A percentile compares a stretch with the other conserved stretches of the same genome.
Evolutionary conservation across 2,797 vertebrate genomes (phyloP).

Genomic region (Chelon auratus): DNA sequence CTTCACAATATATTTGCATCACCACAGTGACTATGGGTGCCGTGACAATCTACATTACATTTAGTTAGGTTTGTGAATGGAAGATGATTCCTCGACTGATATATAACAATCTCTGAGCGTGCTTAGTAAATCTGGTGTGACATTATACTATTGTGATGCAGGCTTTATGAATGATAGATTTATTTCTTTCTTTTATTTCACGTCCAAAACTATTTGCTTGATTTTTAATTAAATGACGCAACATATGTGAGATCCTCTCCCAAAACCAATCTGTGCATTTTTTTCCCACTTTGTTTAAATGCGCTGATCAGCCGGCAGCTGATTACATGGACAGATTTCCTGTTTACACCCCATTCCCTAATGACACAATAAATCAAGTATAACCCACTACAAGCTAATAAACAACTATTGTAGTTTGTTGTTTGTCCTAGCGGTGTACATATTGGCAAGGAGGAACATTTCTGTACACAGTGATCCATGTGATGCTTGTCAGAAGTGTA

Average conservation of each 20-base stretch:
- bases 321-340: slow-evolving; percentile 53
- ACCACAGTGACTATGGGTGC: slow-evolving; percentile 19
- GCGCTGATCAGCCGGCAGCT: slow-evolving; percentile 22
- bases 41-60: slow-evolving; percentile 20
- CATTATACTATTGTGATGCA: neutral
- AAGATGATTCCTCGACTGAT: neutral
- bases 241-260: neutral
- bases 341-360: slow-evolving; percentile 28
- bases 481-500: slow-evolving; percentile 47
- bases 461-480: slow-evolving; percentile 28
- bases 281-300: neutral
- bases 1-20: slow-evolving; percentile 64
- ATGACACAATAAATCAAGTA: slow-evolving; percentile 41
- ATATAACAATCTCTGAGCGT: neutral
- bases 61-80: slow-evolving; percentile 3
- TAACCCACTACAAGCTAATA: slow-evolving; percentile 39
- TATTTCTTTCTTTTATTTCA: neutral
- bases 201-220: slow-evolving; percentile 1
- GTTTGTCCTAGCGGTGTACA: slow-evolving; percentile 6
- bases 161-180: neutral
- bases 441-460: slow-evolving; percentile 24
- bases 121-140: slow-evolving; percentile 1
- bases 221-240: slow-evolving; percentile 5
- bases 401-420: slow-evolving; percentile 10
- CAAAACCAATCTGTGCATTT: slow-evolving; percentile 2